Conservation (phyloP, 2,888 invertebrate genomes). For the Nephrotoma guestfalica region DNA sequence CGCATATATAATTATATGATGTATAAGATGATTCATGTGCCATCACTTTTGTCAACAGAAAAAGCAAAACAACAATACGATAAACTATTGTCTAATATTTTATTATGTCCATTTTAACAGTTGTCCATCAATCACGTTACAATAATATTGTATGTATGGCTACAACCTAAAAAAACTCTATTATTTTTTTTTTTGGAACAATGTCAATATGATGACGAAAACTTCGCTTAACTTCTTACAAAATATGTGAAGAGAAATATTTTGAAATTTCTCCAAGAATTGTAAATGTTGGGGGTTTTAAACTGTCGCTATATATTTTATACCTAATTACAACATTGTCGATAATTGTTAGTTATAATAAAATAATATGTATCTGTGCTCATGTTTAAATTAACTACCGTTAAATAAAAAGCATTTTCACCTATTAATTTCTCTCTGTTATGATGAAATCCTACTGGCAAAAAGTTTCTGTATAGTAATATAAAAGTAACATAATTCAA, state of each 20-base stretch:
- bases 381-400: neutral
- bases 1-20: neutral
- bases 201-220: neutral
- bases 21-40: neutral
- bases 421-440: neutral
- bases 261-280: neutral
- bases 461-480: neutral
- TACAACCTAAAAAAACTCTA: neutral
- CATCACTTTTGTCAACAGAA: neutral
- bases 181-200: neutral
- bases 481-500: too few relatives aligned
- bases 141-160: neutral
- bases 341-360: neutral
- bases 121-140: neutral
- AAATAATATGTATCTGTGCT: neutral
- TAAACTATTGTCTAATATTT: neutral
- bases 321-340: neutral
- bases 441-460: neutral
- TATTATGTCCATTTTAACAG: neutral
- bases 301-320: neutral
- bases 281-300: neutral
- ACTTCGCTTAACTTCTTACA: neutral
- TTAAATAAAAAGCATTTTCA: neutral
- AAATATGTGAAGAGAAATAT: neutral
- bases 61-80: neutral